Conservation (phyloP, 2,797 vertebrate genomes). For the Heterohyrax brucei region DNA sequence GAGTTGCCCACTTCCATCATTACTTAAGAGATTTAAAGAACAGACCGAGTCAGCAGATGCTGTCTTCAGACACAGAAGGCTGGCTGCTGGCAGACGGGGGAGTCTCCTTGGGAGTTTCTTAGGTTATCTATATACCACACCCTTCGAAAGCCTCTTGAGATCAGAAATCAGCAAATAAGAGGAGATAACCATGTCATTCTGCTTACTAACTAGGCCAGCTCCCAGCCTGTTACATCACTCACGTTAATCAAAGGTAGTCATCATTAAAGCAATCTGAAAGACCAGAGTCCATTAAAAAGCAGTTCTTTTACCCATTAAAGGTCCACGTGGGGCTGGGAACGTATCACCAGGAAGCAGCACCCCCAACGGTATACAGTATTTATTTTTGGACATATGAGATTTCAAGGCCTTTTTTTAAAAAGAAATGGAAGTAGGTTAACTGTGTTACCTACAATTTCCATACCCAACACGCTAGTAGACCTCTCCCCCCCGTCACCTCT, state of each 20-base stretch:
- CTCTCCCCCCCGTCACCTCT: neutral
- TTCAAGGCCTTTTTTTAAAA: slow-evolving; percentile 57
- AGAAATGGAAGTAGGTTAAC: neutral
- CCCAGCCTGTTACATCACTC: slow-evolving; percentile 83
- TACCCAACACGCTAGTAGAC: too few species aligned
- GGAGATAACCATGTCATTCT: slow-evolving; percentile 49
- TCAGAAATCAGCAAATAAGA: neutral
- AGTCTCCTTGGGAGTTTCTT: neutral
- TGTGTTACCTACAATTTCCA: neutral
- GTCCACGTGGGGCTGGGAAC: neutral
- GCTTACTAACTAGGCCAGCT: slow-evolving; percentile 83
- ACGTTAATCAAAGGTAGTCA: slow-evolving; percentile 82
- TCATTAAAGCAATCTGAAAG: neutral
- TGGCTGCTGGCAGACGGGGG: neutral
- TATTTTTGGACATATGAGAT: neutral
- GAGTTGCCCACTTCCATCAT: neutral
- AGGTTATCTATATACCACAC: neutral
- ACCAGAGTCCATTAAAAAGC: slow-evolving; percentile 42
- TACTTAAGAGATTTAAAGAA: neutral
- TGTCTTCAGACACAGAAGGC: neutral
- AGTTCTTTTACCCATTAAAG: neutral
- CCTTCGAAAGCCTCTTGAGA: neutral
- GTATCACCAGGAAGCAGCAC: neutral
- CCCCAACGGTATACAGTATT: neutral
- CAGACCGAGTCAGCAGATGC: neutral